Percentiles rank a stretch among this genome's conserved stretches.
Evolutionary conservation across 2,888 invertebrate genomes (phyloP).

Genomic region (Lissocephala sabroskyi): DNA sequence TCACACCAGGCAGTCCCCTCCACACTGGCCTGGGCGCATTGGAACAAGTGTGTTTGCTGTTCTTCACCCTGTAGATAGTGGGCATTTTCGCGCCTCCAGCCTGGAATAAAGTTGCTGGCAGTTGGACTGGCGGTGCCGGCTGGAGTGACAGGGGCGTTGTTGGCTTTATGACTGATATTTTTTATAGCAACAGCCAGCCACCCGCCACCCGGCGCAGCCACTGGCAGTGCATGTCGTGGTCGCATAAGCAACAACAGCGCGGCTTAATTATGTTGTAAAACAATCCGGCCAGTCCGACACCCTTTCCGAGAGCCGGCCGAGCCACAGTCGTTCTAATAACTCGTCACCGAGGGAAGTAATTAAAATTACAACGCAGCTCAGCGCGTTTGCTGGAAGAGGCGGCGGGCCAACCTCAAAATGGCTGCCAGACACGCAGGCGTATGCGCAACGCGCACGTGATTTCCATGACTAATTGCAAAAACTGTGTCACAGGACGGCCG

Average conservation of each 20-base stretch:
- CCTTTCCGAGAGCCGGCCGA: slow-evolving; percentile 15
- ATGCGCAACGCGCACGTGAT: slow-evolving; percentile 48
- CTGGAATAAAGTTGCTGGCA: slow-evolving; percentile 53
- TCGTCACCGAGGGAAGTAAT: slow-evolving; percentile 49
- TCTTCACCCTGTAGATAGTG: slow-evolving; percentile 43
- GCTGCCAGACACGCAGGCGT: slow-evolving; percentile 50
- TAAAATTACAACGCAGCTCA: slow-evolving; percentile 61
- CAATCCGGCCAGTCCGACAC: slow-evolving; percentile 51
- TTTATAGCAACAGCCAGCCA: slow-evolving; percentile 16
- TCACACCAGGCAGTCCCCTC: slow-evolving; percentile 54
- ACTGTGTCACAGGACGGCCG: slow-evolving; percentile 61
- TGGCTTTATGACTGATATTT: slow-evolving; percentile 35
- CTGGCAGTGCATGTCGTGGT: slow-evolving; percentile 12
- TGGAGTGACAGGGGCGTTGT: slow-evolving; percentile 42
- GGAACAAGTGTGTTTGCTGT: slow-evolving; percentile 35
- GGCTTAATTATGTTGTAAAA: slow-evolving; percentile 61
- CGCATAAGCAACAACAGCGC: slow-evolving; percentile 28
- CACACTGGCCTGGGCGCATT: background rate
- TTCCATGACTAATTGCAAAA: slow-evolving; percentile 68
- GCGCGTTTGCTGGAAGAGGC: too few relatives aligned
- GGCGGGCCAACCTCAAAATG: slow-evolving; percentile 36
- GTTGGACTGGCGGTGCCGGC: too few relatives aligned
- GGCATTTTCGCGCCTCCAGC: slow-evolving; percentile 45
- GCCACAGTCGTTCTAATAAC: slow-evolving; percentile 18
- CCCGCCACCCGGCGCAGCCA: background rate